Evolutionary conservation across 2,113 vertebrate species (phyloP).

Genomic region (Laticauda colubrina): DNA sequence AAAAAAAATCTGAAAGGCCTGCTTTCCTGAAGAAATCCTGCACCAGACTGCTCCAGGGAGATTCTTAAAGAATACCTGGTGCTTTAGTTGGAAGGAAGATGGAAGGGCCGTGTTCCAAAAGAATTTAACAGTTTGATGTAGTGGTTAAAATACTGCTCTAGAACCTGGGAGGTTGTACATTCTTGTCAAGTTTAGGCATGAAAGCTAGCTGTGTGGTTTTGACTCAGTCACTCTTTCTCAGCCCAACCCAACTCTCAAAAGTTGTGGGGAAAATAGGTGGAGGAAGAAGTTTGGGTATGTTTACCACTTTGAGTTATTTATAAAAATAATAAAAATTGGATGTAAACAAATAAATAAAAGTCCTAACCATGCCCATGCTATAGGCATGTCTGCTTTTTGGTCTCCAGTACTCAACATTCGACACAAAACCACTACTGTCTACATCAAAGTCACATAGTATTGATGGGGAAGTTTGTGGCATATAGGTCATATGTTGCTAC

Average conservation of each 20-base stretch:
- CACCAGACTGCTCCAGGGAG: not conserved
- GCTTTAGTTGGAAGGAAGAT: not conserved
- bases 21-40: not conserved
- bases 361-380: not conserved
- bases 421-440: not conserved
- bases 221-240: not conserved
- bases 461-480: not conserved
- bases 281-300: not conserved
- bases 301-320: not conserved
- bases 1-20: not conserved
- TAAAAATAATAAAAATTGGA: not conserved
- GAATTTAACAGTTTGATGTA: not conserved
- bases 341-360: not conserved
- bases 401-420: not conserved
- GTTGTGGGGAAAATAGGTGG: not conserved
- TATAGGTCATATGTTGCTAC: not conserved
- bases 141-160: not conserved
- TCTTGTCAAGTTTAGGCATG: not conserved
- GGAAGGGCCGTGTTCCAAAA: not conserved
- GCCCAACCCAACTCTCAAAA: not conserved
- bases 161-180: not conserved
- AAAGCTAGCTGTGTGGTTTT: not conserved
- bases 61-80: not conserved
- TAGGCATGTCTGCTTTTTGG: not conserved
- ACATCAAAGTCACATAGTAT: not conserved